Conservation (phyloP, 2,113 vertebrate genomes). For the Gymnocephalus cernua region DNA sequence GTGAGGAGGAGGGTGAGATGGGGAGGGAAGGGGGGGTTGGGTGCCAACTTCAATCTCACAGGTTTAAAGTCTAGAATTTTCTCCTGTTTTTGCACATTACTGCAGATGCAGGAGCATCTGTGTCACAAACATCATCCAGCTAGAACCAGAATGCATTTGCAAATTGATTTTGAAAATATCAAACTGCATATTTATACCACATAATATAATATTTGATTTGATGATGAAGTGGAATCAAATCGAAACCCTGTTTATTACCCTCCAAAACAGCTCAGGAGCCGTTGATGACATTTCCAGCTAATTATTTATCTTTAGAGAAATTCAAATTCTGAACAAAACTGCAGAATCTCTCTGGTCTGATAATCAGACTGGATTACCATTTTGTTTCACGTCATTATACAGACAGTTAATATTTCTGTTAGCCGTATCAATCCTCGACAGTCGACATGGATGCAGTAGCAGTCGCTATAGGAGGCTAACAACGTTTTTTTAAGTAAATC, state of each 20-base stretch:
- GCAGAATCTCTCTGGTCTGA: background rate
- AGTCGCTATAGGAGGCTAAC: background rate
- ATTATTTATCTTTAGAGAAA: background rate
- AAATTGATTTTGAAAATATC: background rate
- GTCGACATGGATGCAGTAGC: background rate
- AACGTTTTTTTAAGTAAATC: background rate
- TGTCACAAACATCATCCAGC: constrained; percentile 35
- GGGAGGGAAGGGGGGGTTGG: constrained; percentile 31
- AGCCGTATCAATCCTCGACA: background rate
- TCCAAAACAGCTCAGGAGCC: background rate
- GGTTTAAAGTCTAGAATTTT: constrained; percentile 66
- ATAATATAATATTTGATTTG: background rate
- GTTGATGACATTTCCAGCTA: background rate
- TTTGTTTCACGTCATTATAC: background rate
- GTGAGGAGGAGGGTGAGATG: constrained; percentile 63
- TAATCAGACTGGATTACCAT: background rate
- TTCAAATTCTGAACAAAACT: background rate
- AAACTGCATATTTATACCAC: background rate
- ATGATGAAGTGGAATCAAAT: background rate
- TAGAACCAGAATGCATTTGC: background rate
- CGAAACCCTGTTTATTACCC: background rate
- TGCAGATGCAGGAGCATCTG: background rate
- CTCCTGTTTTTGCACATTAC: constrained; percentile 55
- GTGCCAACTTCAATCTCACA: constrained; percentile 76
- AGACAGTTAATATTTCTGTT: background rate